phyloP scores from a whole-genome alignment of 2,797 vertebrate genomes.

The Ctenopoma multispine region DNA sequence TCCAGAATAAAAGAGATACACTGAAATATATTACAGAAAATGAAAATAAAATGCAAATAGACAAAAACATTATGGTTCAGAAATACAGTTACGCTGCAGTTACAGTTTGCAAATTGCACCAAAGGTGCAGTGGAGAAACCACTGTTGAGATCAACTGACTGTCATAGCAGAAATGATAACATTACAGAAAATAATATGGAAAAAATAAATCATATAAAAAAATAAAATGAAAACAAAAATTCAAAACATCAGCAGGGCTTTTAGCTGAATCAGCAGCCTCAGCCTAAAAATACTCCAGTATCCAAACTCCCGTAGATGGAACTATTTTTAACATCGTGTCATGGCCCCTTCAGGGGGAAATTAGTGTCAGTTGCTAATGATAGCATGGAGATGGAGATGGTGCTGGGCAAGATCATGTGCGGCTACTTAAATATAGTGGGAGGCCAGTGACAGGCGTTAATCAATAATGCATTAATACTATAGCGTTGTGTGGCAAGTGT shows the following conservation, averaged over 20 bases:
- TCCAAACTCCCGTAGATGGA: background rate
- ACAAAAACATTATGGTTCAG: too few species aligned
- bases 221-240: background rate
- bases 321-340: constrained; percentile 44
- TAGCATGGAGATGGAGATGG: constrained; percentile 12
- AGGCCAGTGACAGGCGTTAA: constrained; percentile 58
- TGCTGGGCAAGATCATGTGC: constrained; percentile 19
- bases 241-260: constrained; percentile 24
- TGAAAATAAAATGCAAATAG: too few species aligned
- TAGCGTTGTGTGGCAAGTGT: constrained; percentile 47
- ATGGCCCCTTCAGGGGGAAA: constrained; percentile 38
- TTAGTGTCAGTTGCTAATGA: constrained; percentile 57
- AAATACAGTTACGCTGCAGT: too few species aligned
- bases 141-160: background rate
- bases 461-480: constrained; percentile 68
- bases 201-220: too few species aligned
- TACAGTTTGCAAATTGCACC: too few species aligned
- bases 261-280: constrained; percentile 34
- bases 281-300: constrained; percentile 11
- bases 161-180: background rate
- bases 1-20: too few species aligned
- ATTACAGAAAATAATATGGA: background rate
- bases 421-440: constrained; percentile 39
- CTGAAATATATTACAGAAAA: too few species aligned
- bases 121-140: too few species aligned